Base-by-base conservation (phyloP, 2,113 vertebrate genomes). In the Heloderma charlesbogerti region DNA sequence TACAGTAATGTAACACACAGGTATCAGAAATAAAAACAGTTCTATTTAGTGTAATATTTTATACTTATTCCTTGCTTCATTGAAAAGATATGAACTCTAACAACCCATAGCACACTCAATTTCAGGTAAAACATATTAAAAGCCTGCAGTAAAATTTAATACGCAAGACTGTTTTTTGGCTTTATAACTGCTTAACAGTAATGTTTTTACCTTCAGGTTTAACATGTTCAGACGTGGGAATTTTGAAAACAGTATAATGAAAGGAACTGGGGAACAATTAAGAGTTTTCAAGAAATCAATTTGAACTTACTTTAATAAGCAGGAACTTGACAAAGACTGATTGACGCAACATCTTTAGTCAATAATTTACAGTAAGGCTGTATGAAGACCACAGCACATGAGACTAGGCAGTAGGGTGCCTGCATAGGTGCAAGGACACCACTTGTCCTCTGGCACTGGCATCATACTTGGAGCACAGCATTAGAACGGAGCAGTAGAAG, bases 71-170 rank as follows among this genome's bases (percentile, higher is more conserved):
- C 81, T 86, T 67, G 29, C 83, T 90, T 94, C 57, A 95, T 16
- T 71, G 89, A 96, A 95, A 86, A 91, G 94, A 90, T 8, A 91
- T 54, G 27, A 94, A 88, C 45, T 60, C 2, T 89, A 91, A 81
- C 15, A 90, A 94, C 6, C 66, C 34, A 51, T 43, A 0, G 0
- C 37, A 66, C 48, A 90, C 29, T 75, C 69, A 5, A 48, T 93
- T 91, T 95, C 86, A 93, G 43, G 77, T 67, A 91, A 94, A 94
- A 90, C 15, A 92, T 88, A 87, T 81, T 93, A 92, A 80, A 95
- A 91, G 29, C 10, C 37, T 29, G 40, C 22, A 87, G 88, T 88
- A 90, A 96, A 90, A 51, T 84, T 87, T 72, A 34, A 48, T 86
- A 91, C 48, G 22, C 72, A 91, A 84, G 13, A 74, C 0, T 40